A percentile compares a stretch with the other conserved stretches of the same genome.
These are phyloP conservation scores for Heliconius hermathena DNA, from an alignment of 1,140 invertebrate species.

Conservation along the genomic window DNA sequence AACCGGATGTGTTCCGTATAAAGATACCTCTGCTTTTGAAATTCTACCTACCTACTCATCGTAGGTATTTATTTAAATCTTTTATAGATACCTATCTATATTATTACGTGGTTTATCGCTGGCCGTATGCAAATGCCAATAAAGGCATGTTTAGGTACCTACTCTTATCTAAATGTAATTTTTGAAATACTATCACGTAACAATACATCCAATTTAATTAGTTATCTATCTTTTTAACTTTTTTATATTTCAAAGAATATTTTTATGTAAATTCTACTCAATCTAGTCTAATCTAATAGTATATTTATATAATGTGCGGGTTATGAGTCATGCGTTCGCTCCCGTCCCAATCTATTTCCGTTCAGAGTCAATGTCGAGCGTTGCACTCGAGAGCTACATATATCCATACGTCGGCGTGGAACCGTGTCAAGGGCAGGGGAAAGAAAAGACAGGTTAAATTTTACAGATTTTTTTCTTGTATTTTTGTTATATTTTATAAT, in stretches of 20 bases:
- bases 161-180: too few relatives aligned
- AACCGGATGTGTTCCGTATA: neutral
- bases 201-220: too few relatives aligned
- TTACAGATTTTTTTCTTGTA: constrained; percentile 77
- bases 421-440: constrained; percentile 35
- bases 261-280: too few relatives aligned
- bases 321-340: neutral
- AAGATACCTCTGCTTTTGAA: neutral
- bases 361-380: constrained; percentile 70
- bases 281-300: too few relatives aligned
- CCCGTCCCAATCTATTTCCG: constrained; percentile 50
- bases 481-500: constrained; percentile 80
- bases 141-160: too few relatives aligned
- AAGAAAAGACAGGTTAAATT: constrained; percentile 60
- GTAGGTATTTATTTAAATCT: neutral
- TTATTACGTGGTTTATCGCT: too few relatives aligned
- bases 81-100: too few relatives aligned
- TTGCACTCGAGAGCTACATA: constrained; percentile 42
- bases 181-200: too few relatives aligned
- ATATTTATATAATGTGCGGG: neutral
- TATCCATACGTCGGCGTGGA: neutral
- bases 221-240: too few relatives aligned
- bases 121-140: too few relatives aligned
- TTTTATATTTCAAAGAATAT: too few relatives aligned
- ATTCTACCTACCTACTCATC: neutral